phyloP scores from a whole-genome alignment of 1,140 invertebrate species.

The Drosophila sturtevanti region DNA sequence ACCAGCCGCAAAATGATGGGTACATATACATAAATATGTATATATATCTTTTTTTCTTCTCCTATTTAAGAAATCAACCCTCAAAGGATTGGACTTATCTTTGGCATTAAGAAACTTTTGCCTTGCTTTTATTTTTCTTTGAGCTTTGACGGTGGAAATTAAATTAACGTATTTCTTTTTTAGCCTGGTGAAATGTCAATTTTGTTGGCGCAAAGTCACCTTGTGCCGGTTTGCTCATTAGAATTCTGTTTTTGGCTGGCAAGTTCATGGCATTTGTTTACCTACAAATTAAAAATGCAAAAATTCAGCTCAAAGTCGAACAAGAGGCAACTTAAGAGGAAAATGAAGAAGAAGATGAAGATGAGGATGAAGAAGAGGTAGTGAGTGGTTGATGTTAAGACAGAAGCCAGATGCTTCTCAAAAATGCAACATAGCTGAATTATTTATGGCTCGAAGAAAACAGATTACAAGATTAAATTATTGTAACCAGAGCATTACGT shows the following conservation, averaged over 20 bases:
- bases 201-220: conserved; percentile 42
- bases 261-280: conserved; percentile 68
- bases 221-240: conserved; percentile 65
- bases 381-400: not conserved
- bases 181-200: conserved; percentile 62
- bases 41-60: conserved; percentile 42
- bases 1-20: conserved; percentile 52
- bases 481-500: conserved; percentile 79
- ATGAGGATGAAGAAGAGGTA: not conserved
- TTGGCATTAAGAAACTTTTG: conserved; percentile 59
- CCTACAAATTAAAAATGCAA: conserved; percentile 80
- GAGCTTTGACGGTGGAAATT: conserved; percentile 63
- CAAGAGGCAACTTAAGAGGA: not conserved
- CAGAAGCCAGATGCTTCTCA: conserved; percentile 26
- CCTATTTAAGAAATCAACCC: not conserved
- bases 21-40: no score
- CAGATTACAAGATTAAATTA: conserved; percentile 80
- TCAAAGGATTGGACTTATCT: conserved; percentile 65
- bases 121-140: conserved; percentile 75
- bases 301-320: conserved; percentile 43
- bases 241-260: conserved; percentile 63
- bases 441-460: conserved; percentile 74
- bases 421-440: conserved; percentile 59
- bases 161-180: conserved; percentile 61
- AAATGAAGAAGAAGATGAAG: not conserved